phyloP scores from a whole-genome alignment of 2,888 invertebrate species.

The Ornithoptera alexandrae region DNA sequence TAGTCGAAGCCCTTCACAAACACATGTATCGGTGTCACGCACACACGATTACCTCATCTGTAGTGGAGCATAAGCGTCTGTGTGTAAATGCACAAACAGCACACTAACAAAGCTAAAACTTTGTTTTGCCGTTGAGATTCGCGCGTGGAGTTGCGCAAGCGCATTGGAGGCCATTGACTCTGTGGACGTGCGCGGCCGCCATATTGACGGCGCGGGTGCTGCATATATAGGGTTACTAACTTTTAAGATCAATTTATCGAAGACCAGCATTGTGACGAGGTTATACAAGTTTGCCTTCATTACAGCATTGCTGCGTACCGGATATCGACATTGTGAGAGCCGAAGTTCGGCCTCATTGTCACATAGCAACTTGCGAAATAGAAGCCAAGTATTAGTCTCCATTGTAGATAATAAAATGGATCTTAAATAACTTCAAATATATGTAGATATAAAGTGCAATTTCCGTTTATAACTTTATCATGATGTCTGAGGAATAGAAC shows the following conservation, averaged over 20 bases:
- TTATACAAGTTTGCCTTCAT: too few species aligned
- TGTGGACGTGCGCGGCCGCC: conserved; percentile 60
- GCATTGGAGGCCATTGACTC: conserved; percentile 76
- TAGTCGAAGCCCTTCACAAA: conserved; percentile 67
- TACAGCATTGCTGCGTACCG: too few species aligned
- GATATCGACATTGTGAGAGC: too few species aligned
- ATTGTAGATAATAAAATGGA: too few species aligned
- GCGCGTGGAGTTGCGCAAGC: conserved; percentile 78
- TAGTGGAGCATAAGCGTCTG: conserved; percentile 24
- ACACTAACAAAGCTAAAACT: conserved; percentile 57
- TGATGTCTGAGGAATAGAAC: background rate
- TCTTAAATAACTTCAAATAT: too few species aligned
- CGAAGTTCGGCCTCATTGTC: too few species aligned
- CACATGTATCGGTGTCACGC: conserved; percentile 38
- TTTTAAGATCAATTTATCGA: background rate
- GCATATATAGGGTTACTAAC: conserved; percentile 18
- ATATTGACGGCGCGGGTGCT: conserved; percentile 49
- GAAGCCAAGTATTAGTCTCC: too few species aligned
- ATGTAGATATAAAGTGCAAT: too few species aligned
- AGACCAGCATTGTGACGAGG: background rate
- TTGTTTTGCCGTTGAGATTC: conserved; percentile 79
- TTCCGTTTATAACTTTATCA: background rate
- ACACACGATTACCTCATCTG: conserved; percentile 25
- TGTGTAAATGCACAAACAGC: conserved; percentile 38
- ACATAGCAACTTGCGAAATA: too few species aligned